Evolutionary conservation across 2,113 vertebrate species (phyloP).

Genomic region (Eclectus roratus): DNA sequence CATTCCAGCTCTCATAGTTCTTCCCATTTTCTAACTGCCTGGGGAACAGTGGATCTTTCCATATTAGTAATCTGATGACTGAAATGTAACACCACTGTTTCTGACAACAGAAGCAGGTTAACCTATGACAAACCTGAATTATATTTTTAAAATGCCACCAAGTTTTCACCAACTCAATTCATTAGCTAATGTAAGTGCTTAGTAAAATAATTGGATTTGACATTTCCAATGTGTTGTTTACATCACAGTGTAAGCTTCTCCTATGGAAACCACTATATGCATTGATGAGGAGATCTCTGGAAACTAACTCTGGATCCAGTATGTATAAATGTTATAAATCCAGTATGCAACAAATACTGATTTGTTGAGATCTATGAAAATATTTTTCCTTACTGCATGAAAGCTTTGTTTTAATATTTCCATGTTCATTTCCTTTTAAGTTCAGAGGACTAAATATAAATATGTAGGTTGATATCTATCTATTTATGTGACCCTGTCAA

Average conservation of each 20-base stretch:
- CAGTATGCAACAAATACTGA: not conserved
- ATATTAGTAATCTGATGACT: not conserved
- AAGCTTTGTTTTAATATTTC: not conserved
- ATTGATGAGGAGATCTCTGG: not conserved
- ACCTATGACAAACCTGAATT: not conserved
- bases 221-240: not conserved
- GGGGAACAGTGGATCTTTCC: not conserved
- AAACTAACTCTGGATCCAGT: not conserved
- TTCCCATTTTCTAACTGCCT: not conserved
- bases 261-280: not conserved
- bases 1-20: not conserved
- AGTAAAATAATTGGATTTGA: not conserved
- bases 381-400: not conserved
- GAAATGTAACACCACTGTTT: not conserved
- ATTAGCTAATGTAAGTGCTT: not conserved
- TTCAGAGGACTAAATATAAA: not conserved
- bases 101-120: conserved; percentile 8
- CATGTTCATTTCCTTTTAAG: not conserved
- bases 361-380: not conserved
- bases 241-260: not conserved
- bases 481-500: not conserved
- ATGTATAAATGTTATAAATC: not conserved
- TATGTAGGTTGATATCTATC: not conserved
- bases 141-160: not conserved
- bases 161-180: not conserved